These are phyloP conservation scores for Scotopteryx bipunctaria DNA, from an alignment of 2,888 invertebrate genomes.

Conservation along the genomic window DNA sequence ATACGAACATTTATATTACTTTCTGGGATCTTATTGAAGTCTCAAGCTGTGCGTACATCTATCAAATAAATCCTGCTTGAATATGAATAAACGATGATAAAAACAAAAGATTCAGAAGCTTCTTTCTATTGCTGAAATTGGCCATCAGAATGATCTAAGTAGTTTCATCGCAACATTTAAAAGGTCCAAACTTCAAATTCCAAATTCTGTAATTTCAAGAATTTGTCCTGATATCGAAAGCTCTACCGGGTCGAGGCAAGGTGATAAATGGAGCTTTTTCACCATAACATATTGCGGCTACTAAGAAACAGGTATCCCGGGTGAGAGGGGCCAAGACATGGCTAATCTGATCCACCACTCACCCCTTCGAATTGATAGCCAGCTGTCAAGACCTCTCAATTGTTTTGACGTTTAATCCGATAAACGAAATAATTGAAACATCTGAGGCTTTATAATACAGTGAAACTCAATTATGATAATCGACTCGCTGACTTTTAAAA, in stretches of 20 bases:
- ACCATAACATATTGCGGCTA: conserved; percentile 31
- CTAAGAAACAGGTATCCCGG: conserved; percentile 36
- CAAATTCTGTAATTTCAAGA: too few species aligned
- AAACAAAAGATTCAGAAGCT: too few species aligned
- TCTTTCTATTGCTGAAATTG: too few species aligned
- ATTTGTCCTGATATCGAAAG: too few species aligned
- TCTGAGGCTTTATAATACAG: conserved; percentile 11
- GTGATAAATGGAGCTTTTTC: conserved; percentile 35
- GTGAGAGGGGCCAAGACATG: conserved; percentile 29
- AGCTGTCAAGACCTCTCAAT: conserved; percentile 24
- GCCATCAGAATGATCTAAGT: too few species aligned
- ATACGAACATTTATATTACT: conserved; percentile 17
- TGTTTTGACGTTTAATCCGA: conserved; percentile 34
- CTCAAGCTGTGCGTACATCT: conserved; percentile 11
- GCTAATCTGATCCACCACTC: conserved; percentile 32
- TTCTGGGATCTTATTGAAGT: conserved; percentile 9
- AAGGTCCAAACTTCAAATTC: too few species aligned
- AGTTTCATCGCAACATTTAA: too few species aligned
- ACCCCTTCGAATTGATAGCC: conserved; percentile 27
- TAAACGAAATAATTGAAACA: conserved; percentile 19
- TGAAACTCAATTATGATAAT: conserved; percentile 13
- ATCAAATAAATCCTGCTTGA: conserved; percentile 4
- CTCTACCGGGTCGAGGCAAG: conserved; percentile 17
- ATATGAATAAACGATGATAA: conserved; percentile 3
- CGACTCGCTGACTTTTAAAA: conserved; percentile 8